Percentiles rank a stretch among this genome's conserved stretches.
These are phyloP conservation scores for Blomia tropicalis DNA, from an alignment of 2,888 invertebrate species.

Conservation along the genomic window DNA sequence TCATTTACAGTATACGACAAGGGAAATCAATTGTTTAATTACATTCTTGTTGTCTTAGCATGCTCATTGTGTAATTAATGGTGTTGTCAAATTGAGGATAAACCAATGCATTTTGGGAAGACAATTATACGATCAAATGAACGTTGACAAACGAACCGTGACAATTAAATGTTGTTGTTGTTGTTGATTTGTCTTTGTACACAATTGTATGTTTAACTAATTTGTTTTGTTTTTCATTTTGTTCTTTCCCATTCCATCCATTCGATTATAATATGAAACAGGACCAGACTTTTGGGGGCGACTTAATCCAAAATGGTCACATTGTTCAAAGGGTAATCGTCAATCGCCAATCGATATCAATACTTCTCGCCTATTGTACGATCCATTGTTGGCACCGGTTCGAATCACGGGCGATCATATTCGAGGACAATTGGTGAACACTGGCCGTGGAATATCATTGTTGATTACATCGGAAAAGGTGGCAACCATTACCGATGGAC, in stretches of 20 bases:
- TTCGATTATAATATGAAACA: constrained; percentile 36
- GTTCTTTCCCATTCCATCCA: not conserved
- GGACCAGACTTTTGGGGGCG: constrained; percentile 96
- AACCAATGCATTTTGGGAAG: too few relatives aligned
- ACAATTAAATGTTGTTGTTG: too few relatives aligned
- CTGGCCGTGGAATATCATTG: constrained; percentile 83
- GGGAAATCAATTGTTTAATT: too few relatives aligned
- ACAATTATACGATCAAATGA: too few relatives aligned
- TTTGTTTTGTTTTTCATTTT: not conserved
- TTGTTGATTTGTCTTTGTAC: too few relatives aligned
- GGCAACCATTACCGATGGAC: constrained; percentile 87
- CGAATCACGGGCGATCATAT: constrained; percentile 69
- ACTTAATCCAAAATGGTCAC: constrained; percentile 91
- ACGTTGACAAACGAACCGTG: too few relatives aligned
- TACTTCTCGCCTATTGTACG: constrained; percentile 77
- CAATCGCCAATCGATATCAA: constrained; percentile 96
- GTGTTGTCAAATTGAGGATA: too few relatives aligned
- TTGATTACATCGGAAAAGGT: constrained; percentile 70
- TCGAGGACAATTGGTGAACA: constrained; percentile 71
- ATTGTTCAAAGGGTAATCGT: constrained; percentile 86
- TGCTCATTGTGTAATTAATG: too few relatives aligned
- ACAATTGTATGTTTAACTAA: not conserved
- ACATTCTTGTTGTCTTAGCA: too few relatives aligned
- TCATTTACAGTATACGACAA: too few relatives aligned
- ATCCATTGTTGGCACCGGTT: constrained; percentile 76